phyloP scores from a whole-genome alignment of 2,113 vertebrate genomes.

The Myotis brandtii region DNA sequence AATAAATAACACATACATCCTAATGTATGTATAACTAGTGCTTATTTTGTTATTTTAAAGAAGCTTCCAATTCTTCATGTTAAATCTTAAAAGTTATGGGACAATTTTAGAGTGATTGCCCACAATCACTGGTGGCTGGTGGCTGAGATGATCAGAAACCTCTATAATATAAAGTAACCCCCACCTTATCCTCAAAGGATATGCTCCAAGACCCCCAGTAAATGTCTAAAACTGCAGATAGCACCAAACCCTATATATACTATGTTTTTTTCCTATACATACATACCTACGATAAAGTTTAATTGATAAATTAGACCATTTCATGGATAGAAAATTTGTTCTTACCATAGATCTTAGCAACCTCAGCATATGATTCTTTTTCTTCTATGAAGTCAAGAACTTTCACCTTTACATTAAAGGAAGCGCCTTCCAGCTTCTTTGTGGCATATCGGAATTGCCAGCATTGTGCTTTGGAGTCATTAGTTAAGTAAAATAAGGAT shows the following conservation, averaged over 20 bases:
- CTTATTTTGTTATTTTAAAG: constrained; percentile 36
- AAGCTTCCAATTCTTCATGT: not conserved
- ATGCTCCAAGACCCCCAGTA: not conserved
- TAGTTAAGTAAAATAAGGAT: not conserved
- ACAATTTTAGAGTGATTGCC: not conserved
- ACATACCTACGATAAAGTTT: not conserved
- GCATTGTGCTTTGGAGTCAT: not conserved
- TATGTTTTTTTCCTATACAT: not conserved
- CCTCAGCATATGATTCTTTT: not conserved
- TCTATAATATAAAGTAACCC: not conserved
- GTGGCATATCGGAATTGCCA: not conserved
- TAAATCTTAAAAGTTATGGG: not conserved
- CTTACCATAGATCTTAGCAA: not conserved
- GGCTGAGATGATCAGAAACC: not conserved
- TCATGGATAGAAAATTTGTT: not conserved
- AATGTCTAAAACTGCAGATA: not conserved
- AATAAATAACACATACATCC: not conserved
- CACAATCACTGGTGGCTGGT: not conserved
- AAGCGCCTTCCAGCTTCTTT: not conserved
- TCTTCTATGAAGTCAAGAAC: not conserved
- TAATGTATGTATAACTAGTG: not conserved
- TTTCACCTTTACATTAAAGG: not conserved
- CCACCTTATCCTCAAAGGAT: not conserved
- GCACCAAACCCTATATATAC: no score
- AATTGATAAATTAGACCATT: not conserved